phyloP scores from a whole-genome alignment of 2,797 vertebrate genomes.

The Lycodopsis pacificus region DNA sequence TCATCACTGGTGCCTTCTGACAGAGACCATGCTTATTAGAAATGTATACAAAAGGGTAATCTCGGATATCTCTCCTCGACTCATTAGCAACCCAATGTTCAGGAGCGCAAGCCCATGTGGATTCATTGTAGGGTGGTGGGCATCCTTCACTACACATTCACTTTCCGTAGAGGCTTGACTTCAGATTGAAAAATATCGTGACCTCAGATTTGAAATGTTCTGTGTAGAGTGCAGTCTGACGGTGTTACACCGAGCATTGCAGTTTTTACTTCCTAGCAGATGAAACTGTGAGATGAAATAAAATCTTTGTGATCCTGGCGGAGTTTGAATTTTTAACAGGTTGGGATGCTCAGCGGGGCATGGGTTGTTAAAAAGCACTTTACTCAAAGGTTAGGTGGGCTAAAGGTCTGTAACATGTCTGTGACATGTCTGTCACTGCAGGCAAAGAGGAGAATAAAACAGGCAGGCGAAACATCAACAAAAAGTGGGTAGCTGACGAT shows the following conservation, averaged over 20 bases:
- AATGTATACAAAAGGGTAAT: constrained; percentile 3
- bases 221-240: background rate
- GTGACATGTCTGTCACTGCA: background rate
- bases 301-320: background rate
- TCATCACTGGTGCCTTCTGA: constrained; percentile 25
- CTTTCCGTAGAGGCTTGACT: background rate
- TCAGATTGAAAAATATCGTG: background rate
- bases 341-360: constrained; percentile 5
- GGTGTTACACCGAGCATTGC: background rate
- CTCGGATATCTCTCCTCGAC: constrained; percentile 1
- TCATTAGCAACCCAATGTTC: background rate
- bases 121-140: background rate
- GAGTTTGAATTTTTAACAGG: background rate
- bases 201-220: constrained; percentile 5
- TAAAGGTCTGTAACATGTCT: background rate
- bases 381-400: background rate
- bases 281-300: constrained; percentile 1
- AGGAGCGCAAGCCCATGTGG: background rate
- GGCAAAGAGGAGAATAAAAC: background rate
- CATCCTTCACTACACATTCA: background rate
- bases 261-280: background rate
- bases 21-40: constrained; percentile 19
- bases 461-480: background rate
- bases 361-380: constrained; percentile 18
- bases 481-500: background rate